These are phyloP conservation scores for Drosophila takahashii DNA, from an alignment of 1,140 invertebrate species.

Conservation along the genomic window DNA sequence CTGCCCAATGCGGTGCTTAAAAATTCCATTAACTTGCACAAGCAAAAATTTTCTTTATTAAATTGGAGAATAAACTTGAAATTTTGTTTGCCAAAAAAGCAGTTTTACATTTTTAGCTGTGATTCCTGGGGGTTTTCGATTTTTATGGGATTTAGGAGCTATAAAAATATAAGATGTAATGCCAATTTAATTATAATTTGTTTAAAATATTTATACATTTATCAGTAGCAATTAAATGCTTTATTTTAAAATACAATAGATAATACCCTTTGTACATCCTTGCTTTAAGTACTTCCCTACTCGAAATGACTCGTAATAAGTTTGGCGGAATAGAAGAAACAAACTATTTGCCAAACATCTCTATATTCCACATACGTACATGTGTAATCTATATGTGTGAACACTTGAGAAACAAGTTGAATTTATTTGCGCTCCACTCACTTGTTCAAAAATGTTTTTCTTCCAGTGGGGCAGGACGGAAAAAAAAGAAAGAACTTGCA, in stretches of 20 bases:
- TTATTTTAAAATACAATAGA: too few species aligned
- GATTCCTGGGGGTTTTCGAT: too few species aligned
- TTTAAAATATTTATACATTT: too few species aligned
- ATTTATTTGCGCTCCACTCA: conserved; percentile 56
- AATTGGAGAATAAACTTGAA: background rate
- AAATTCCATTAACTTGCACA: conserved; percentile 37
- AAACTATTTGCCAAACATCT: conserved; percentile 25
- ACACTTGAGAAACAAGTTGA: conserved; percentile 57
- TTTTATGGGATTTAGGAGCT: too few species aligned
- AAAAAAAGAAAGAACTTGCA: conserved; percentile 45
- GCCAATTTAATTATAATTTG: too few species aligned
- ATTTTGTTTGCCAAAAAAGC: background rate
- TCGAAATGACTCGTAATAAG: background rate
- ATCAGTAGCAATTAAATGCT: too few species aligned
- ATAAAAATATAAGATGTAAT: too few species aligned
- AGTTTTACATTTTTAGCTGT: too few species aligned
- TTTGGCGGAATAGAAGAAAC: background rate
- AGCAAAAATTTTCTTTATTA: conserved; percentile 1
- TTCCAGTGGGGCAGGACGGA: conserved; percentile 53
- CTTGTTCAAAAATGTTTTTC: conserved; percentile 42
- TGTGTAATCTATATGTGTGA: conserved; percentile 9
- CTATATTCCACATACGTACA: background rate
- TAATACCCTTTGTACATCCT: background rate
- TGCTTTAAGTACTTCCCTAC: background rate
- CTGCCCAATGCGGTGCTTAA: conserved; percentile 6